Evolutionary conservation across 2,888 invertebrate genomes (phyloP).

Genomic region (Eilema caniola): DNA sequence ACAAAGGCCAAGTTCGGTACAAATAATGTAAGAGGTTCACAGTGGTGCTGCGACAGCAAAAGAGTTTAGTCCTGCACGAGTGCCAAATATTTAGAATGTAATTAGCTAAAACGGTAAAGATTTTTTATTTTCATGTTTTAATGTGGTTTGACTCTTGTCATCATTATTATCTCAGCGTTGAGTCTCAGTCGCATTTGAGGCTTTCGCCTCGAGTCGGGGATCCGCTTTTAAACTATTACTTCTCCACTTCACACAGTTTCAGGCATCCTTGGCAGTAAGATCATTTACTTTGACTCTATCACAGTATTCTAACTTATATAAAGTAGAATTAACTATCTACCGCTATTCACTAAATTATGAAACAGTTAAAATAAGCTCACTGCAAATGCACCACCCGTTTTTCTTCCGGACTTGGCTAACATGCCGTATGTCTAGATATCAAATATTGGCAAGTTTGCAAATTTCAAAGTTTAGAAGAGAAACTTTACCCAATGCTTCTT

Average conservation of each 20-base stretch:
- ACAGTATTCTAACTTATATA: no score
- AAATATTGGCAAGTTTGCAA: conserved; percentile 59
- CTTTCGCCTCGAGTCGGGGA: no score
- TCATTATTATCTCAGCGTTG: no score
- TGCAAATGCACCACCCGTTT: neutral
- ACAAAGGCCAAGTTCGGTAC: neutral
- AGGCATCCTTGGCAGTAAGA: no score
- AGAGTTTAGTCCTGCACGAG: neutral
- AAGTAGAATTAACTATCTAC: no score
- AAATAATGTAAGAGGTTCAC: neutral
- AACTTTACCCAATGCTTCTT: conserved; percentile 57
- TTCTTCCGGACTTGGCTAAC: neutral
- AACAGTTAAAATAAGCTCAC: neutral
- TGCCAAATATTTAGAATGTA: neutral
- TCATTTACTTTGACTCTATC: no score
- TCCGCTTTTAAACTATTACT: no score
- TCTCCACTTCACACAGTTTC: no score
- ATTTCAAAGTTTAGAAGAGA: conserved; percentile 58
- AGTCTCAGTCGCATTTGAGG: no score
- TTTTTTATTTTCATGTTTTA: neutral
- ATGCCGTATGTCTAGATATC: conserved; percentile 42
- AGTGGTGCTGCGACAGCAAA: neutral
- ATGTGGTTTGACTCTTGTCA: neutral
- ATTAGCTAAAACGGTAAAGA: neutral
- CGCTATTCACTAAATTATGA: neutral